phyloP scores from a whole-genome alignment of 37 sponge, comb jelly and placozoan genomes.

The Sycon ciliatum region DNA sequence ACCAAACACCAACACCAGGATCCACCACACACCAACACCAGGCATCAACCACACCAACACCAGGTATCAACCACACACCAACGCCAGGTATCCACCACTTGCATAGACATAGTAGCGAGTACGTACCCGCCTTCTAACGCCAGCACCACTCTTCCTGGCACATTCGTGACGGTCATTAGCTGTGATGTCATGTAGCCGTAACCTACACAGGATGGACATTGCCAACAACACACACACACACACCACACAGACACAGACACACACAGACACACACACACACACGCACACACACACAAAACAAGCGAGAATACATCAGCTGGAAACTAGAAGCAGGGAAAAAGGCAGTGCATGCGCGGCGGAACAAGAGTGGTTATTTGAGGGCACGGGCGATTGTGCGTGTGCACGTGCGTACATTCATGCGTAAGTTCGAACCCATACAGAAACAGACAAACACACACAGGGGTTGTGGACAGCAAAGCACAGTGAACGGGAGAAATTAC shows the following conservation, averaged over 20 bases:
- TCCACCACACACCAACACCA: too few species aligned
- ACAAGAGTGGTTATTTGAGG: too few species aligned
- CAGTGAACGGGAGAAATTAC: too few species aligned
- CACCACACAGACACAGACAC: not conserved
- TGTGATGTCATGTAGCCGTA: slow-evolving; percentile 67
- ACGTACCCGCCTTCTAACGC: slow-evolving; percentile 89
- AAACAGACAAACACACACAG: not conserved
- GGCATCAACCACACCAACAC: too few species aligned
- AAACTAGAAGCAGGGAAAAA: too few species aligned
- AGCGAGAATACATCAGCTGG: too few species aligned
- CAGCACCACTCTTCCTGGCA: slow-evolving; percentile 70
- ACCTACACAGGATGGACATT: slow-evolving; percentile 26
- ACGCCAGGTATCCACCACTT: too few species aligned
- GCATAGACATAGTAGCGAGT: too few species aligned
- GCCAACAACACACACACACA: not conserved
- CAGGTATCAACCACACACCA: too few species aligned
- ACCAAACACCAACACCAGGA: too few species aligned
- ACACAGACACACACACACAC: not conserved
- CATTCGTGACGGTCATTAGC: slow-evolving; percentile 64
- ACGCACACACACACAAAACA: not conserved
- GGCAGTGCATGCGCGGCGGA: too few species aligned
- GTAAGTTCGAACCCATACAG: not conserved
- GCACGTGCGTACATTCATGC: slow-evolving; percentile 3
- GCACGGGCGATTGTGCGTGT: not conserved
- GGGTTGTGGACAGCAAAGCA: too few species aligned